Percentiles rank a stretch among this genome's conserved stretches.
phyloP scores from a whole-genome alignment of 2,113 vertebrate genomes.

The Synchiropus splendidus region DNA sequence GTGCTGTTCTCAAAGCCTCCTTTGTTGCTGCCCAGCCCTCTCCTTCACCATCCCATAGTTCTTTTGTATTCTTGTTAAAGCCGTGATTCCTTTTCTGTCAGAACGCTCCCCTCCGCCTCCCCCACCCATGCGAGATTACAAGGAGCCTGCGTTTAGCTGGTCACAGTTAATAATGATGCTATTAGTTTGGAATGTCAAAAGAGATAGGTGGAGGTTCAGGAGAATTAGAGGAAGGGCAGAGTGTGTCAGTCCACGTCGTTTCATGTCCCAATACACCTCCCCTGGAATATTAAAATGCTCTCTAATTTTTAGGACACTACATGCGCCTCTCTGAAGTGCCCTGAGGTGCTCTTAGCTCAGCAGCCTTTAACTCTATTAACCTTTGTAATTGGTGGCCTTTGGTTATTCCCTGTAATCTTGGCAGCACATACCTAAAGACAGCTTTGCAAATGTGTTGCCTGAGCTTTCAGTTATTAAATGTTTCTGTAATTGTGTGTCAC shows the following conservation, averaged over 20 bases:
- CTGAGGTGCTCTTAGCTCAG: constrained; percentile 10
- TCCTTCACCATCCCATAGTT: constrained; percentile 17
- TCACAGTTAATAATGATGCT: constrained; percentile 65
- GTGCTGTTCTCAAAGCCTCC: constrained; percentile 16
- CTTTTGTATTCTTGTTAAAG: constrained; percentile 35
- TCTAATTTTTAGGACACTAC: constrained; percentile 46
- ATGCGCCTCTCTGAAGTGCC: constrained; percentile 10
- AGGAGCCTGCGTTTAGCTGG: constrained; percentile 53
- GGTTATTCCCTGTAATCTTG: constrained; percentile 32
- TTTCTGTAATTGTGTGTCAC: too few relatives aligned
- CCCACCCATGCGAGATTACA: constrained; percentile 60
- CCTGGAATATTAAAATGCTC: constrained; percentile 44
- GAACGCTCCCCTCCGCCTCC: too few relatives aligned
- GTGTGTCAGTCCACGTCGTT: constrained; percentile 41
- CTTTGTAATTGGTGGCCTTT: constrained; percentile 28
- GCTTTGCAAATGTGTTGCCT: neutral
- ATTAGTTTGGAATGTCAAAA: constrained; percentile 67
- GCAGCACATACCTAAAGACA: constrained; percentile 22
- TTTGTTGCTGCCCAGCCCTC: constrained; percentile 21
- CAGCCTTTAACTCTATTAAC: constrained; percentile 17
- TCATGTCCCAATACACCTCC: constrained; percentile 37
- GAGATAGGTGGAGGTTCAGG: constrained; percentile 35
- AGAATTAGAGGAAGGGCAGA: constrained; percentile 33
- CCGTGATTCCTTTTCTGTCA: constrained; percentile 25
- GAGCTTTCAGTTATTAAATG: too few relatives aligned